Evolutionary conservation across 2,113 vertebrate species (phyloP), one percentile per base, ranked within the genome.

Genomic region (Corythaixoides concolor): DNA sequence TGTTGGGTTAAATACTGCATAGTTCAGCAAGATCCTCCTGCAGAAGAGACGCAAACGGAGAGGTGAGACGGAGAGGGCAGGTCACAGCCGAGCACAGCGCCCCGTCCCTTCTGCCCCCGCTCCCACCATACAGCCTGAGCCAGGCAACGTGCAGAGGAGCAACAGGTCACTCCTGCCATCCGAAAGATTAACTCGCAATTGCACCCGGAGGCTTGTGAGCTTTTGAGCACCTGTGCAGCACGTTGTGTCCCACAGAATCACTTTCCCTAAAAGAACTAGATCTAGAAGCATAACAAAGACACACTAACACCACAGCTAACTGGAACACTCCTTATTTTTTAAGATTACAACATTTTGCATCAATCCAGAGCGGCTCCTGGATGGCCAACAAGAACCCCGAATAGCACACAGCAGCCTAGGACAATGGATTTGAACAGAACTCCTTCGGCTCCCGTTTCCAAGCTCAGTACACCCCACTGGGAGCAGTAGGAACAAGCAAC

Each of bases 11-110:
- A 99, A 99, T 58, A 99, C 99, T 0, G 99, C 99, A 47, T 99
- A 99, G 98, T 99, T 99, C 97, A 99, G 98, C 93, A 99, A 97
- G 97, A 99, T 99, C 59, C 99, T 98, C 98, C 99, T 99, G 92
- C 43, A 33, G 76, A 78, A 76, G 32, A 89, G 75, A 94, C 15
- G 62, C 89, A 72, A 73, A 20, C 0, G 27, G 43, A 49, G 72
- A 95, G 50, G 85, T 56, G 67, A 94, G 43, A 87, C 1, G 4
- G 53, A 28, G 80, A 76, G 68, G 68, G 28, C 58, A 85, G 7
- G 8, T n/a, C 73, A 30, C 55, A 41, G 78, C 45, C 19, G 30
- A 55, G 26, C 3, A 8, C 49, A 24, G 49, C 4, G 2, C 41
- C 78, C 39, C 7, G 17, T 17, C 41, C 47, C 33, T 45, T 16